These are phyloP conservation scores for Nannobrachium achirus DNA, from an alignment of 2,113 vertebrate species.

Conservation along the genomic window DNA sequence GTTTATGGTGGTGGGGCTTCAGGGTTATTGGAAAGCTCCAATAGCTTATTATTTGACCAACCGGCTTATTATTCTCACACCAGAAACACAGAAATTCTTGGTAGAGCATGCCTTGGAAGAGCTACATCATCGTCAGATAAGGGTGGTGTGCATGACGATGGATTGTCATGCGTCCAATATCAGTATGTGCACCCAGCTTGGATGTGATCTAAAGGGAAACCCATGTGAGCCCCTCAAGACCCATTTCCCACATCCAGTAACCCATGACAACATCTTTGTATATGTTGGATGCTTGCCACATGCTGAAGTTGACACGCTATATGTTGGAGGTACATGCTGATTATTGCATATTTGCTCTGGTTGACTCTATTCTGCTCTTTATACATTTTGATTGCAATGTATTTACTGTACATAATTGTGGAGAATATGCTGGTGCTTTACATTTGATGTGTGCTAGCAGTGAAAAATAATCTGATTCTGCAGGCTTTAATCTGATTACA, in stretches of 20 bases:
- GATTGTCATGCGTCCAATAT: no score
- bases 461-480: constrained; percentile 2
- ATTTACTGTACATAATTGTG: no score
- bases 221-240: not conserved
- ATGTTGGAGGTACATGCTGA: no score
- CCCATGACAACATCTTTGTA: constrained; percentile 1
- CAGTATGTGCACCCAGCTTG: not conserved
- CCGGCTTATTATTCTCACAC: constrained; percentile 2
- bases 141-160: not conserved
- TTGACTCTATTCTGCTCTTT: no score
- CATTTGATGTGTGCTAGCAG: no score
- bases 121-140: not conserved
- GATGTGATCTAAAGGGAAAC: not conserved
- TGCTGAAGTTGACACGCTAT: not conserved
- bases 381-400: no score
- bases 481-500: no score
- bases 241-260: constrained; percentile 1
- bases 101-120: not conserved
- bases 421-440: no score
- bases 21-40: not conserved
- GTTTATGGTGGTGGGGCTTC: constrained; percentile 5
- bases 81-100: constrained; percentile 6
- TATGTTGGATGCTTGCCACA: constrained; percentile 4
- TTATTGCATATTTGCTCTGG: no score
- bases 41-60: not conserved